Conservation (phyloP, 2,888 invertebrate genomes). For the Mesodorylaimus sp. region DNA sequence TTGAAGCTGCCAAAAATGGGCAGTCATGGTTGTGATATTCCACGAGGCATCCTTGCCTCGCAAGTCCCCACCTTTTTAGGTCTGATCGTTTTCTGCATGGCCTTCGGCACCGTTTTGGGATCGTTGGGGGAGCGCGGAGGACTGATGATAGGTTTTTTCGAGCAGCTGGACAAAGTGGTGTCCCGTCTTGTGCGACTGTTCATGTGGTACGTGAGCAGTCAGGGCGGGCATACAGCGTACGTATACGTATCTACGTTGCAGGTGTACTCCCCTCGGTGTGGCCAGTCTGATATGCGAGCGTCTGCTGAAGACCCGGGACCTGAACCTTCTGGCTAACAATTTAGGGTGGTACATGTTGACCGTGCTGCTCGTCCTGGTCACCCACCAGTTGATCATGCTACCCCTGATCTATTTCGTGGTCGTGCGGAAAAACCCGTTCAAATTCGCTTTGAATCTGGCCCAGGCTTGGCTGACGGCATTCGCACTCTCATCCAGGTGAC, state of each 20-base stretch:
- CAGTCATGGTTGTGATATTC: no score
- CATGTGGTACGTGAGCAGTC: not conserved
- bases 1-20: no score
- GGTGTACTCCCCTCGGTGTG: constrained; percentile 5
- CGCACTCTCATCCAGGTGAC: constrained; percentile 27
- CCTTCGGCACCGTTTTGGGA: constrained; percentile 2
- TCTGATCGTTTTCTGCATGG: constrained; percentile 3
- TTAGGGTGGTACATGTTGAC: no score
- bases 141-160: constrained; percentile 1
- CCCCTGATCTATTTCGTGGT: constrained; percentile 22
- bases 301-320: constrained; percentile 22
- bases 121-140: not conserved
- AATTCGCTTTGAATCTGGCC: constrained; percentile 19
- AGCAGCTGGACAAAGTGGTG: not conserved
- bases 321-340: constrained; percentile 17
- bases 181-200: not conserved
- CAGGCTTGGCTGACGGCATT: constrained; percentile 26
- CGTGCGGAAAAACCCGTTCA: constrained; percentile 22
- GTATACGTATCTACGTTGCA: not conserved
- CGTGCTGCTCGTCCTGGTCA: no score
- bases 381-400: no score
- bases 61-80: no score
- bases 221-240: no score
- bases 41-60: no score
- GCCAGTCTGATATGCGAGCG: constrained; percentile 13